These are phyloP conservation scores for Timandra comae DNA, from an alignment of 2,888 invertebrate species.

Conservation along the genomic window DNA sequence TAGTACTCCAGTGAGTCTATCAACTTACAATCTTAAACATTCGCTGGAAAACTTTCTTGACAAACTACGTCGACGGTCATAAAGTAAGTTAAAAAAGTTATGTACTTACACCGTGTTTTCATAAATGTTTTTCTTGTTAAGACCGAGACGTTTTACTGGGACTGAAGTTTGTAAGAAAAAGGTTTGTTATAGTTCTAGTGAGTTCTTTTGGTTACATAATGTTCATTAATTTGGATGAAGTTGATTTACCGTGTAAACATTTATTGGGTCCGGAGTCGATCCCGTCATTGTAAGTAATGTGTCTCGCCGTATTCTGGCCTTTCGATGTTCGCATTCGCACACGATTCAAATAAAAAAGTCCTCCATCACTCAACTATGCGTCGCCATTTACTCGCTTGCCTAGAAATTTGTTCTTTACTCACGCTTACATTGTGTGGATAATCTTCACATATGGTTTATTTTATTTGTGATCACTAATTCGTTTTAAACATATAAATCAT, in stretches of 20 bases:
- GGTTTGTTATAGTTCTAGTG: slow-evolving; percentile 3
- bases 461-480: too few species aligned
- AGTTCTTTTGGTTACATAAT: slow-evolving; percentile 8
- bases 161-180: slow-evolving; percentile 1
- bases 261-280: slow-evolving; percentile 25
- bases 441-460: slow-evolving; percentile 10
- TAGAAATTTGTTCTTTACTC: slow-evolving; percentile 57
- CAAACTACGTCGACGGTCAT: slow-evolving; percentile 16
- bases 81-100: slow-evolving; percentile 18
- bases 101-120: slow-evolving; percentile 10
- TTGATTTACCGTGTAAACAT: slow-evolving; percentile 25
- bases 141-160: slow-evolving; percentile 6
- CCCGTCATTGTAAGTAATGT: slow-evolving; percentile 38
- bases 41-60: slow-evolving; percentile 14
- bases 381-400: slow-evolving; percentile 69
- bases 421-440: slow-evolving; percentile 45
- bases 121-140: slow-evolving; percentile 14
- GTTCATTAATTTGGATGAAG: slow-evolving; percentile 17
- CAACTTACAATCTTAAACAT: slow-evolving; percentile 15
- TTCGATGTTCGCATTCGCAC: slow-evolving; percentile 65
- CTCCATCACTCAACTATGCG: slow-evolving; percentile 76
- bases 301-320: slow-evolving; percentile 34
- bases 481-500: too few species aligned
- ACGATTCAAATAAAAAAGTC: slow-evolving; percentile 77
- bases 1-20: slow-evolving; percentile 9